These are phyloP conservation scores for Onychomys torridus DNA, from an alignment of 2,797 vertebrate species.

Conservation along the genomic window DNA sequence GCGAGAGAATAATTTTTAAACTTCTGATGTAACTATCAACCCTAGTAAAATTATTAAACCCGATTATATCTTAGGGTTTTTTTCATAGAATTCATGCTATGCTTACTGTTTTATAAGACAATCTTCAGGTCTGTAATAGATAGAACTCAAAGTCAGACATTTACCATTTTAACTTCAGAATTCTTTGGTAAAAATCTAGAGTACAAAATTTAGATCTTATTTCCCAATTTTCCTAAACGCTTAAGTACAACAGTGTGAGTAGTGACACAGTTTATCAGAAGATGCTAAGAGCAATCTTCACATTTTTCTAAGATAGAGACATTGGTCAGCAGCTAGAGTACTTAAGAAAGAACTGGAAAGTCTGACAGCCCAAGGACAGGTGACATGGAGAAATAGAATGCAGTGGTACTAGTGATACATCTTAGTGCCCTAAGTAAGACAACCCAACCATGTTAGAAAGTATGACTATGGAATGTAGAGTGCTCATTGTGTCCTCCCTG, in stretches of 20 bases:
- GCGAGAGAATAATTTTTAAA: neutral
- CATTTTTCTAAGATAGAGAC: conserved; percentile 24
- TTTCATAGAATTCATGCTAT: conserved; percentile 19
- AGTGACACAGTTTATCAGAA: neutral
- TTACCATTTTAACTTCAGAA: conserved; percentile 22
- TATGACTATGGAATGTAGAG: neutral
- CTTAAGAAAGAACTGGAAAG: neutral
- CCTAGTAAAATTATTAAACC: neutral
- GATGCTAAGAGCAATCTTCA: neutral
- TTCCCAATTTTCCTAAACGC: conserved; percentile 4
- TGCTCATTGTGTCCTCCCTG: neutral
- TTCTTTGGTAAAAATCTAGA: neutral
- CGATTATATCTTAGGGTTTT: neutral
- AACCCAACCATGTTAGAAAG: neutral
- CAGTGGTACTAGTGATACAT: neutral
- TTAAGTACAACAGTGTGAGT: neutral
- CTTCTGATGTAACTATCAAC: neutral
- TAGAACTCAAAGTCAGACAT: neutral
- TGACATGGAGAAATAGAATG: neutral
- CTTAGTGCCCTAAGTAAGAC: neutral
- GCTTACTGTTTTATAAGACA: neutral
- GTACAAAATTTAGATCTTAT: neutral
- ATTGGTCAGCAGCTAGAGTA: neutral
- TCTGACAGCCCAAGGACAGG: neutral
- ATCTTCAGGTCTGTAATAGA: neutral